Evolutionary conservation across 2,797 vertebrate species (phyloP).

Genomic region (Siniperca scherzeri): DNA sequence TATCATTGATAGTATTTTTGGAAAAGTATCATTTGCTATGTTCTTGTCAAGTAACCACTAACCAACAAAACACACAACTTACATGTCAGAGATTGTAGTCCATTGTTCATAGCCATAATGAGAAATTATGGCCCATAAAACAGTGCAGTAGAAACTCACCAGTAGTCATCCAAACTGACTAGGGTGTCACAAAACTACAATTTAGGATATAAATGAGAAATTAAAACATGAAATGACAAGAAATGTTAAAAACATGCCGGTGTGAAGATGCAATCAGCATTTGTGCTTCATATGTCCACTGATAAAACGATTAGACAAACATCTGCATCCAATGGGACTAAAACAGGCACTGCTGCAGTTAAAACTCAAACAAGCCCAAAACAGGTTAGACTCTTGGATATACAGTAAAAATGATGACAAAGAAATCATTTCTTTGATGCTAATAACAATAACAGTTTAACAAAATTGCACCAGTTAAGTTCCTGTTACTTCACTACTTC

Average conservation of each 20-base stretch:
- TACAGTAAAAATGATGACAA: background rate
- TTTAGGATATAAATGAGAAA: background rate
- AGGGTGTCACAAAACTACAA: background rate
- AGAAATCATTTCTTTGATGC: background rate
- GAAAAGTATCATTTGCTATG: background rate
- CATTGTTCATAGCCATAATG: background rate
- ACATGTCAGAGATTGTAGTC: background rate
- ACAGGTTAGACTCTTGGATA: background rate
- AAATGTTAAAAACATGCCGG: background rate
- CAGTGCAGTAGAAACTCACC: background rate
- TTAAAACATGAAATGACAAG: background rate
- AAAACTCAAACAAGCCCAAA: background rate
- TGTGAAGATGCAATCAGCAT: background rate
- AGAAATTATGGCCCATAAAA: background rate
- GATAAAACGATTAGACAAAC: background rate
- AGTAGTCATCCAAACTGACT: background rate
- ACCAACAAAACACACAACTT: background rate
- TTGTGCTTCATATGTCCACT: background rate
- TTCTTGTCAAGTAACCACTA: background rate
- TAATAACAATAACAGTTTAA: background rate
- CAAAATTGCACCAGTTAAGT: background rate
- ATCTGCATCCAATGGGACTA: background rate
- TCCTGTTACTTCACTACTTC: constrained; percentile 1
- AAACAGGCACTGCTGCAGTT: background rate
- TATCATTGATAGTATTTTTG: background rate